Base-by-base conservation (phyloP, 2,113 vertebrate genomes). In the Catagonus wagneri region DNA sequence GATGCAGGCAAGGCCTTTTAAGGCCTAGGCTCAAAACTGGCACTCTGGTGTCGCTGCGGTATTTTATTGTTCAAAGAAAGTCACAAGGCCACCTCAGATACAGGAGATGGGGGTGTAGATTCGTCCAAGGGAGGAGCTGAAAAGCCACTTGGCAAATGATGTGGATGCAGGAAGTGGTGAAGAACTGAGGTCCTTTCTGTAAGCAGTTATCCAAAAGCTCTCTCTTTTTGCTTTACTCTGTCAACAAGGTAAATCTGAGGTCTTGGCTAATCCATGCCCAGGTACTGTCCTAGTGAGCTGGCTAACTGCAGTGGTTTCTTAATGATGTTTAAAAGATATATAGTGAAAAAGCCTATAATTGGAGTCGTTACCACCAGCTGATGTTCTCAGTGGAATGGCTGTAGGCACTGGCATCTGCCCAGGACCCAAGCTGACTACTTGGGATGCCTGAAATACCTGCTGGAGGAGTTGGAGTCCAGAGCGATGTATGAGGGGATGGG, bases 171-270 rank as follows among this genome's bases (percentile, higher is more conserved):
- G 8, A 65, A 39, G 4, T 5, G 19, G 25, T 89, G 6, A 54
- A 93, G 29, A 80, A 60, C 56, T 19, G 13, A 22, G 29, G 22
- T 4, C 36, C n/a, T 84, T 86, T 93, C 15, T 61, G 10, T 6
- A 80, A 71, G 19, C 8, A 61, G 4, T 56, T 36, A 83, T 16
- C 25, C 1, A n/a, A 44, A 92, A 27, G 4, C 36, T 63, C 27
- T 20, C 58, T 88, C 16, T 95, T 93, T 69, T 50, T 92, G 36
- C 11, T 81, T 27, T 76, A 85, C 5, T 91, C 22, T 94, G 52
- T 83, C 52, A 25, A 19, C 29, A 89, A 84, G 83, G 34, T 68
- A 36, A 58, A 56, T 60, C 87, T 63, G 54, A 71, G 20, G 32
- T 63, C 50, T 88, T 84, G 44, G 20, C 7, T 93, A 86, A 83